Conservation (phyloP, 2,797 vertebrate genomes). For the Pseudocheirus occidentalis region DNA sequence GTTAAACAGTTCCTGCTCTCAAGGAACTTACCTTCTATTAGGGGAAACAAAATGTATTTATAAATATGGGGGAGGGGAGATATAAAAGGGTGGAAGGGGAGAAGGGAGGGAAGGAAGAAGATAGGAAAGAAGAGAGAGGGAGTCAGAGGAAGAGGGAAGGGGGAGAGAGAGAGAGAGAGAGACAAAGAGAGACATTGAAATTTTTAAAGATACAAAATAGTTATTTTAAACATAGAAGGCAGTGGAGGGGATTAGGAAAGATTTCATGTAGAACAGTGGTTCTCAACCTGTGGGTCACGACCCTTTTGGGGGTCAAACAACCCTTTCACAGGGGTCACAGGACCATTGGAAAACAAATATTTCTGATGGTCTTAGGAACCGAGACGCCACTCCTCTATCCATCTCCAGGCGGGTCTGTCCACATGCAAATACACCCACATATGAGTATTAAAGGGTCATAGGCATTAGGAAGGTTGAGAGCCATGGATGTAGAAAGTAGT, state of each 20-base stretch:
- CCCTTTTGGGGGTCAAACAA: no score
- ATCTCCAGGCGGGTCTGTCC: no score
- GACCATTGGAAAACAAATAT: no score
- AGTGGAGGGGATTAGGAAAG: background rate
- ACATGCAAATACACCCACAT: no score
- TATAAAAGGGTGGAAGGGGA: no score
- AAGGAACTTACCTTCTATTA: background rate
- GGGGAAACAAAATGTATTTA: background rate
- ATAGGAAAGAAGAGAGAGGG: background rate
- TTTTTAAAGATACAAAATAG: background rate
- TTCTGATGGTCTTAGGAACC: no score
- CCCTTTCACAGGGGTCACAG: no score
- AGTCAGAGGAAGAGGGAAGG: background rate
- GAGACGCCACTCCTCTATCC: no score
- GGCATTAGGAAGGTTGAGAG: no score
- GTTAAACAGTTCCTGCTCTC: background rate
- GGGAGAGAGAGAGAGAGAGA: background rate
- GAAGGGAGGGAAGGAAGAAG: background rate
- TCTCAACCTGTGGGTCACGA: no score
- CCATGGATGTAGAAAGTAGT: background rate
- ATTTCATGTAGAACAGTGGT: background rate
- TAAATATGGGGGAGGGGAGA: background rate
- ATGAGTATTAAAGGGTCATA: no score
- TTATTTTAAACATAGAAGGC: background rate
- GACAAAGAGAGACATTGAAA: background rate